These are phyloP conservation scores for Caenorhabditis sp. DNA, from an alignment of 2,888 invertebrate species.

Conservation along the genomic window DNA sequence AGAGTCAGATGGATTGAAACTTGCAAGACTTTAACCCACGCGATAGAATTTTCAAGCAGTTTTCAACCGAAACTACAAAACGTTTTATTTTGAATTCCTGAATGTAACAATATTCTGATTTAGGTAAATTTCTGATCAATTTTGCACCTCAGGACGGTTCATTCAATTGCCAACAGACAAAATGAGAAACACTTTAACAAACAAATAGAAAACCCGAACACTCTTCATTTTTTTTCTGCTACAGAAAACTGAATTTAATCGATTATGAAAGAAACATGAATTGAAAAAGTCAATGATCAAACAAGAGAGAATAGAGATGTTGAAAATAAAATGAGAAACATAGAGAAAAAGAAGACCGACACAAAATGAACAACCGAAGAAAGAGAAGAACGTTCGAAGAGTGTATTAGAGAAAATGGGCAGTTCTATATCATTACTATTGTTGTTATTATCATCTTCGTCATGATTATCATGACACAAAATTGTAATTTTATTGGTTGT, in stretches of 20 bases:
- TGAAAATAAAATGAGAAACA: not conserved
- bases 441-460: not conserved
- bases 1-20: no score
- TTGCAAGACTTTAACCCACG: no score
- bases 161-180: no score
- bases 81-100: no score
- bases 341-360: conserved; percentile 7
- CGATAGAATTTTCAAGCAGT: no score
- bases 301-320: not conserved
- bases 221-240: no score
- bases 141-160: no score
- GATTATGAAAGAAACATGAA: conserved; percentile 11
- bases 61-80: no score
- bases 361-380: not conserved
- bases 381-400: not conserved
- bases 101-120: no score
- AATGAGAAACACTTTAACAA: no score
- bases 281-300: conserved; percentile 3
- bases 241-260: not conserved
- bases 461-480: not conserved
- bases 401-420: not conserved
- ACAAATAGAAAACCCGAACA: no score
- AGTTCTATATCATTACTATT: not conserved
- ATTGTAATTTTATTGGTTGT: not conserved
- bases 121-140: no score